Base-by-base conservation (phyloP, 2,113 vertebrate genomes). In the Oostethus manadensis region DNA sequence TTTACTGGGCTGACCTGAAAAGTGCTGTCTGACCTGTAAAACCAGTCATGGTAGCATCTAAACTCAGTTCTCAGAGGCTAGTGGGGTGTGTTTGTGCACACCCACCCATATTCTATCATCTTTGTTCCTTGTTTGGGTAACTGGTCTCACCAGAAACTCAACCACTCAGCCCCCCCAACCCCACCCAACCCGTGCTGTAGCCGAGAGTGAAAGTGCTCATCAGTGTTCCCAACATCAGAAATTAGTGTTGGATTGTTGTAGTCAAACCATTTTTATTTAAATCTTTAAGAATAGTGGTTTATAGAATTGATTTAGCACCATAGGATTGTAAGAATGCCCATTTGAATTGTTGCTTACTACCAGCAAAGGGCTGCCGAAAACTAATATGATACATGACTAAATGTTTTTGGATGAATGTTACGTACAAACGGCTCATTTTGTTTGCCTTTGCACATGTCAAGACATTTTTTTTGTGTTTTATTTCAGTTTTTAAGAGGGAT, bases 61-160 rank as follows among this genome's bases (percentile, higher is more conserved):
- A 74, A 66, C 29, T 46, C 21, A 74, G 49, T 68, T 79, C 43
- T 73, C 40, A 49, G 42, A 44, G 48, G 68, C 56, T 26, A 46
- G 17, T 54, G 49, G 14, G 45, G 33, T 69, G 63, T 73, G 14
- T 63, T 60, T 55, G 48, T 38, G 21, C 49, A 14, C 61, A 76
- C 51, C 56, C 59, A 70, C 64, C 64, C 66, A 71, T 66, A 59
- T 60, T 83, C 58, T 69, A 17, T 60, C 67, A 3, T 65, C 74
- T 83, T 84, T 87, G 84, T 88, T 74, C 50, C 44, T 26, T 10
- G 59, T 49, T 60, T 42, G 70, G 70, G 53, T 42, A 77, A 84
- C 85, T 73, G 74, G 86, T 87, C 76, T 74, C 63, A 81, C 84
- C 74, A 79, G 87, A 85, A 85, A 85, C 76, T 58, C 68, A 59